Evolutionary conservation across 2,888 invertebrate species (phyloP), one percentile per base, ranked within the genome.

Genomic region (Thera obeliscata): DNA sequence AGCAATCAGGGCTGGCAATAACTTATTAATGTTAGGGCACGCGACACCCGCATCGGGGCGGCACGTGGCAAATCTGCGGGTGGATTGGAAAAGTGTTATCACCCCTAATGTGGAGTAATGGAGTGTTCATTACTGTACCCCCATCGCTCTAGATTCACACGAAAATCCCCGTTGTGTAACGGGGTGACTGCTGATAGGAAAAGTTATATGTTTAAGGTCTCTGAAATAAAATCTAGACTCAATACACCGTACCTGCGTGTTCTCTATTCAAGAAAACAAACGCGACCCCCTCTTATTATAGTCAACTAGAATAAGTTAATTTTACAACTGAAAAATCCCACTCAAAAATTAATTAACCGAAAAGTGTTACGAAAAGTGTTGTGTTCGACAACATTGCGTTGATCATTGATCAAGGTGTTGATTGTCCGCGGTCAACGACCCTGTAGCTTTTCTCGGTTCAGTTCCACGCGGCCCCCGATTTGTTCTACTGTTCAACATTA

Each of bases 131-230:
- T 85, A 75, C 72, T 84, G 82, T 86, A 85, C 91, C 91, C 91
- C 76, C 83, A 91, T 91, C 78, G 83, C 78, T 83, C 86, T 87
- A 86, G 81, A 89, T 90, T 88, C 89, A 89, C 88, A 87, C 83
- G 83, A 77, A 78, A 41, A 78, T 71, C 54, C 61, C 78, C 70
- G 79, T 76, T 76, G 55, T 56, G 70, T 71, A 71, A 70, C 71
- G 66, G 70, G 43, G 43, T 46, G 12, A 41, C 38, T 56, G 36
- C 2, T 56, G 38, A 56, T 56, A 55, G 12, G 38, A 56, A n/a
- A 12, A n/a, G 36, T 5, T 55, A 36, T 22, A 22, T 22, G 22
- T 22, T 22, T 22, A 22, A 22, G 1, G 22, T 22, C 22, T 22
- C 22, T 22, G 22, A 22, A 22, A 22, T 22, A 22, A 22, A 22